A percentile compares a stretch with the other conserved stretches of the same genome.
These are phyloP conservation scores for Vimba vimba DNA, from an alignment of 2,113 vertebrate genomes.

Conservation along the genomic window DNA sequence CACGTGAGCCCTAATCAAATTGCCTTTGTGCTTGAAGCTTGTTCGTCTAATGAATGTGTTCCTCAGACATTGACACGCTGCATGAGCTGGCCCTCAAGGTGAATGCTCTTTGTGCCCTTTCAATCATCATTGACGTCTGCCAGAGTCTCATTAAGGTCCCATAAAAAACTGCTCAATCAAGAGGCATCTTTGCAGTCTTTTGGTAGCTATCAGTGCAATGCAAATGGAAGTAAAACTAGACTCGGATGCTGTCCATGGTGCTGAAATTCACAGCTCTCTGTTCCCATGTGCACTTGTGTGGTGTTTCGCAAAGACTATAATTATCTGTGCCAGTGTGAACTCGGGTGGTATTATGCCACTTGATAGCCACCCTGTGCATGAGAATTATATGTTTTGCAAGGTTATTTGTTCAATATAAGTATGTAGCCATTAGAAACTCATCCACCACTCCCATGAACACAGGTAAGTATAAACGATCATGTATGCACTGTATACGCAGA, in stretches of 20 bases:
- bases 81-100: slow-evolving; percentile 12
- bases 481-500: not conserved
- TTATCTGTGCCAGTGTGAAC: not conserved
- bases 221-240: not conserved
- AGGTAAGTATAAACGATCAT: not conserved
- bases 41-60: slow-evolving; percentile 33
- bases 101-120: slow-evolving; percentile 23
- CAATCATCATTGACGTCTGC: slow-evolving; percentile 21
- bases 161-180: slow-evolving; percentile 1
- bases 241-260: slow-evolving; percentile 44
- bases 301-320: not conserved
- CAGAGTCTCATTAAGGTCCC: slow-evolving; percentile 20
- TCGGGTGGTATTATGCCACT: not conserved
- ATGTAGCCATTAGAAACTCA: slow-evolving; percentile 5
- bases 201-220: not conserved
- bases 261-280: not conserved
- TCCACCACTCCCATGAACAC: slow-evolving; percentile 26
- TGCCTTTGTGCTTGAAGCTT: slow-evolving; percentile 28
- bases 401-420: not conserved
- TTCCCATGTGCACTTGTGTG: not conserved
- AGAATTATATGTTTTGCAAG: slow-evolving; percentile 1
- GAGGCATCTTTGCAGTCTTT: not conserved
- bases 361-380: slow-evolving; percentile 15
- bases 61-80: slow-evolving; percentile 7
- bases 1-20: slow-evolving; percentile 33